Evolutionary conservation across 1,140 invertebrate species (phyloP).

Genomic region (Pemphigus obesinymphae): DNA sequence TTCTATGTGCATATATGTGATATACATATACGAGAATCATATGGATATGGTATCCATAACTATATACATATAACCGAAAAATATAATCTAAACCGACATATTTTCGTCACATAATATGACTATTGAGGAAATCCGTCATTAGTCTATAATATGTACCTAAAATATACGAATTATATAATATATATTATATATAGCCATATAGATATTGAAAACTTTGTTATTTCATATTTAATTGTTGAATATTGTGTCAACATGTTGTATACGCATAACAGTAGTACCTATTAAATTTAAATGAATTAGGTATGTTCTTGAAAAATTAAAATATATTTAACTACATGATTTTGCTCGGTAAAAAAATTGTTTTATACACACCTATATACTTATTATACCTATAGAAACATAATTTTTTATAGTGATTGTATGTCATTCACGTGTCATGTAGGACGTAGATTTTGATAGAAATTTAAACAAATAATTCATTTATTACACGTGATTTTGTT

Average conservation of each 20-base stretch:
- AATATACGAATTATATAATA: no score
- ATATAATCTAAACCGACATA: conserved; percentile 11
- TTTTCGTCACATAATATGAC: not conserved
- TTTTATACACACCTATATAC: not conserved
- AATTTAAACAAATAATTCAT: not conserved
- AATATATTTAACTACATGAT: not conserved
- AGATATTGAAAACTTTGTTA: not conserved
- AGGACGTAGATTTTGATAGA: not conserved
- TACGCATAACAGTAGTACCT: not conserved
- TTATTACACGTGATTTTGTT: not conserved
- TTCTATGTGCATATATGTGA: not conserved
- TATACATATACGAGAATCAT: not conserved
- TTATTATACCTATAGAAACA: not conserved
- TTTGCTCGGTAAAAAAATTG: not conserved
- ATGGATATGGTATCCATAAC: no score
- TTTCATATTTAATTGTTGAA: not conserved
- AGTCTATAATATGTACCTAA: not conserved
- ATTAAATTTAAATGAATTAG: not conserved
- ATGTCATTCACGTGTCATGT: not conserved
- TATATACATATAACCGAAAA: not conserved
- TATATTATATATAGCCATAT: no score
- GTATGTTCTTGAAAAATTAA: not conserved
- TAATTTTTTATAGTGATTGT: not conserved
- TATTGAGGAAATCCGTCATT: conserved; percentile 13
- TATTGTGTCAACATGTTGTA: not conserved